phyloP scores from a whole-genome alignment of 2,113 vertebrate genomes.

The Myrmophylax atrothorax region DNA sequence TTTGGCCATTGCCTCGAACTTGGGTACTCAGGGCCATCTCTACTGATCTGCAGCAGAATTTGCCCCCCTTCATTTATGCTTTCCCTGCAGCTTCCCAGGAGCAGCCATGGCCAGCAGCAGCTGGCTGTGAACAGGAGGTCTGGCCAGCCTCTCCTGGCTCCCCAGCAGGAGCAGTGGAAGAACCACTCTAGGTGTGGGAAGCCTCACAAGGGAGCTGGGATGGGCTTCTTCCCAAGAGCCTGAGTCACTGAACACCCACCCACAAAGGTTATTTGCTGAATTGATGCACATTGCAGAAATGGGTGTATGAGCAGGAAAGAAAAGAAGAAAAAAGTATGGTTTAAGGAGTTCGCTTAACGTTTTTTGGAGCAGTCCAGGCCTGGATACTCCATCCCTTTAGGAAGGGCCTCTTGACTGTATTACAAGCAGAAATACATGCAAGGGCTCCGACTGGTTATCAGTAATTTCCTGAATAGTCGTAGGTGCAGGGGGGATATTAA shows the following conservation, averaged over 20 bases:
- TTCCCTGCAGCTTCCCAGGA: not conserved
- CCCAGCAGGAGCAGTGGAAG: slow-evolving; percentile 17
- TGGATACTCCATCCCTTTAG: not conserved
- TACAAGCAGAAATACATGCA: not conserved
- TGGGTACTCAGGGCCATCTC: not conserved
- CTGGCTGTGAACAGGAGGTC: not conserved
- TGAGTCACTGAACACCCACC: not conserved
- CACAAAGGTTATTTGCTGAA: not conserved
- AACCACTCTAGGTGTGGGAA: slow-evolving; percentile 23
- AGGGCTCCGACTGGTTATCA: not conserved
- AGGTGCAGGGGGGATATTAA: slow-evolving; percentile 50
- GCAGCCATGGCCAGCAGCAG: not conserved
- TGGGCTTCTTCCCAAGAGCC: not conserved
- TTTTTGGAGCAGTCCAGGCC: slow-evolving; percentile 25
- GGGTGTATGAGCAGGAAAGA: slow-evolving; percentile 8
- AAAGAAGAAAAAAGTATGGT: not conserved
- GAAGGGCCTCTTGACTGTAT: slow-evolving; percentile 16
- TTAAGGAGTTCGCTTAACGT: not conserved
- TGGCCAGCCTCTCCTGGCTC: not conserved
- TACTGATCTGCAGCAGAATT: not conserved
- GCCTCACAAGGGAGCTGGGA: slow-evolving; percentile 23
- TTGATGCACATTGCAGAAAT: not conserved
- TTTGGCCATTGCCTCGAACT: not conserved
- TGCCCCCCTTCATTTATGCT: not conserved
- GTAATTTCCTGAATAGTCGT: slow-evolving; percentile 23